Evolutionary conservation across 2,888 invertebrate genomes (phyloP), one percentile per base, ranked within the genome.

Genomic region (Callinectes sapidus): DNA sequence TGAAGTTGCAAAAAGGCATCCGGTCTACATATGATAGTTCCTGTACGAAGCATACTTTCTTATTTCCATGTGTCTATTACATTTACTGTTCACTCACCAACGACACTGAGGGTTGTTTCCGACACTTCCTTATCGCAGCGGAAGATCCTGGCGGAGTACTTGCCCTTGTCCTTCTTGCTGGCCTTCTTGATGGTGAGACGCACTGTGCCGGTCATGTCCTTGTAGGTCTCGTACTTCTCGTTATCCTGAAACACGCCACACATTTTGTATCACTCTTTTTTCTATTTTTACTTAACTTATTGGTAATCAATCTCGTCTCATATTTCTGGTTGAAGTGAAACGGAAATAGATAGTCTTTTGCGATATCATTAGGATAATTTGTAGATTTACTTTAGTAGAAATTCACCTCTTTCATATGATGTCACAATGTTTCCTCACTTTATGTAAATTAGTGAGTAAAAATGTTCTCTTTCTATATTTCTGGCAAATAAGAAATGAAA

Each of bases 181-280:
- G 98, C 97, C 95, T 97, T 97, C 96, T 97, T 98, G 95, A 99
- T 98, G 13, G 97, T 97, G 77, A 99, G 96, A 93, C 98, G 97
- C 95, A 99, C 98, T 90, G 98, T 97, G 91, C 99, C 99, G 95
- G 98, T 97, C 95, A 98, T 97, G 95, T 99, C 99, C 96, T 99
- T 99, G 23, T 98, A 98, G 95, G 99, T 98, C 95, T 97, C 97
- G 96, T 97, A 98, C 95, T 97, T 97, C 91, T 98, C 98, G 91
- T 97, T 97, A 94, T 98, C 98, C 96, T 98, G 96, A 6, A 77
- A 54, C 8, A 35, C 35, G 32, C 6, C 16, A 16, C 8, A 1
- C 13, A 13, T 1, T 71, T 71, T 71, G n/a, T 28, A 71, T 61
- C 61, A 61, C 18, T 61, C 18, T 61, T 61, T 23, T 61, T 1